A percentile compares a stretch with the other conserved stretches of the same genome.
phyloP scores from a whole-genome alignment of 2,797 vertebrate genomes.

The Gambelia wislizenii region DNA sequence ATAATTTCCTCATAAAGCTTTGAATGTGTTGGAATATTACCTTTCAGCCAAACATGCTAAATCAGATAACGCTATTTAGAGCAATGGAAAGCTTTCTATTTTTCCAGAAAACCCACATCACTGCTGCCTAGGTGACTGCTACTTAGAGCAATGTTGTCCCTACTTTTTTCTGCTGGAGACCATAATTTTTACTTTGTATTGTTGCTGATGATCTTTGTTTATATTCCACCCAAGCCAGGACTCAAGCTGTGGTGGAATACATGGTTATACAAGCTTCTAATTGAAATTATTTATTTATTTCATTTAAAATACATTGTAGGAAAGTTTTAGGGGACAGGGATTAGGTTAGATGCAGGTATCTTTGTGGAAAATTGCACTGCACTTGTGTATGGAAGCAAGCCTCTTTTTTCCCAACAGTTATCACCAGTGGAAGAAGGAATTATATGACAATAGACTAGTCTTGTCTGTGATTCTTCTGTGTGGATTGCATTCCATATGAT shows the following conservation, averaged over 20 bases:
- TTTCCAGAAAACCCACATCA: neutral
- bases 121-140: neutral
- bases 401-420: neutral
- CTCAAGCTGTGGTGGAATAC: neutral
- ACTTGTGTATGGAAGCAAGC: neutral
- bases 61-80: no score
- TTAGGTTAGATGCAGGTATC: neutral
- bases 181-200: neutral
- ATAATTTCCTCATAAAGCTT: no score
- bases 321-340: neutral
- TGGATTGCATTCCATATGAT: constrained; percentile 14
- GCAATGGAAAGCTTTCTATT: no score
- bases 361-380: neutral
- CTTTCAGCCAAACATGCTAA: no score
- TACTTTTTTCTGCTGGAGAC: neutral
- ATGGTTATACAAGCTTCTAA: neutral
- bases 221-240: no score
- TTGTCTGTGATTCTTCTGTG: neutral
- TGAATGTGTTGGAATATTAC: no score
- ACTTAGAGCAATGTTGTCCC: neutral
- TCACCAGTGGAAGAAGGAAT: neutral
- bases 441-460: neutral
- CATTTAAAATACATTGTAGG: neutral
- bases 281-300: neutral
- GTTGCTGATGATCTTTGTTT: no score